Base-by-base conservation (phyloP, 2,888 invertebrate genomes). In the Marronus borbonicus region DNA sequence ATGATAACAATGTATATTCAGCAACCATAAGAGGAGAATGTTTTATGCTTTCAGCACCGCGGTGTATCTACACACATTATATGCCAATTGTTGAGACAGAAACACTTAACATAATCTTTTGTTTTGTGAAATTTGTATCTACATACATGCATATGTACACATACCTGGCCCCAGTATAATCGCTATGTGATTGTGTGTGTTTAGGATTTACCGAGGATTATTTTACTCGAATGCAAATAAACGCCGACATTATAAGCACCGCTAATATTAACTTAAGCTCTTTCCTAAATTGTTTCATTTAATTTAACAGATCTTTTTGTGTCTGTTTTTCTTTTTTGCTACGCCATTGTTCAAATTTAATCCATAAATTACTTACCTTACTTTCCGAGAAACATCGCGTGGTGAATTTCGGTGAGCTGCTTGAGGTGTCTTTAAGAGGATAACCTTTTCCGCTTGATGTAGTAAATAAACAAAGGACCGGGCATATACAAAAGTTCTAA, bases 1-100 rank as follows among this genome's bases (percentile, higher is more conserved):
- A 80, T 82, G 83, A 83, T 83, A 83, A 83, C 82, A 81, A 81
- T 81, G 81, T 83, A 81, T 81, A 83, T 78, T 82, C 80, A 80
- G 80, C 78, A 80, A 78, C 76, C 81, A 81, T 82, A 80, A 78
- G 64, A 66, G 66, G 55, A 49, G 76, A 68, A 66, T 76, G 66
- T 66, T 76, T 76, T 76, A 76, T 55, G 76, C 66, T 68, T 65
- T 39, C 50, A 44, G 28, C 58, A 28, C 49, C 24, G 2, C 55
- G 20, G 17, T 70, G 70, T 52, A 68, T 68, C 14, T 24, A 10
- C 12, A 20, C 39, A 28, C 24, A 39, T 20, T 58, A 36, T 36
- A 28, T 5, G 28, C 49, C 20, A 20, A 44, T 60, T 20, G 72
- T 74, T 74, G 4, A 60, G 24, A 74, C 44, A 17, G 72, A 74